Conservation (phyloP, 2,797 vertebrate genomes). For the Notolabrus celidotus region DNA sequence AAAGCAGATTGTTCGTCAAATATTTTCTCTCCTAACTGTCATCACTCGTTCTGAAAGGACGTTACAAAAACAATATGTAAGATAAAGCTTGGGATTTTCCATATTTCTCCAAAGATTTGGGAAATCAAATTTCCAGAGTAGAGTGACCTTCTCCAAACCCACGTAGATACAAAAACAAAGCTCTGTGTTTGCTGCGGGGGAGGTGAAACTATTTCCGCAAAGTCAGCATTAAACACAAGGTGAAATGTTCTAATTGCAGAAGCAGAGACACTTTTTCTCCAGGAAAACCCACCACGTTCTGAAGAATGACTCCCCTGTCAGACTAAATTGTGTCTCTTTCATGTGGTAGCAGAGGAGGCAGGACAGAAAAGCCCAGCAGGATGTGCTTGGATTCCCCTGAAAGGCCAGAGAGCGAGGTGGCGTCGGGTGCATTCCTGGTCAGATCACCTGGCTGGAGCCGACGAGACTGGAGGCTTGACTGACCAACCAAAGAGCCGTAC, state of each 20-base stretch:
- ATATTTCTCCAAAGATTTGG: conserved; percentile 4
- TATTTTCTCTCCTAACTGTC: conserved; percentile 6
- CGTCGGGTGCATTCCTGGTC: conserved; percentile 53
- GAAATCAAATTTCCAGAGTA: background rate
- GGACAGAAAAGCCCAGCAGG: conserved; percentile 47
- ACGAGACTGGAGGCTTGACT: conserved; percentile 4
- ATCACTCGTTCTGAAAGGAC: conserved; percentile 6
- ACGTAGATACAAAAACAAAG: conserved; percentile 30
- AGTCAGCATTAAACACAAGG: conserved; percentile 31
- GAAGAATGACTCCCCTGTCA: conserved; percentile 37
- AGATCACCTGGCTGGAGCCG: conserved; percentile 50
- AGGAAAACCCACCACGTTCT: conserved; percentile 26
- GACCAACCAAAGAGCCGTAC: conserved; percentile 8
- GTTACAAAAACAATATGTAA: background rate
- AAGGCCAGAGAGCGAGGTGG: conserved; percentile 58
- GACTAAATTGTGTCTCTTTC: conserved; percentile 39
- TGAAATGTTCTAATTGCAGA: conserved; percentile 30
- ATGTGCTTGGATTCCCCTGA: conserved; percentile 63
- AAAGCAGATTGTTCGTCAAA: conserved; percentile 32
- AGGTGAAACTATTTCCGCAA: conserved; percentile 18
- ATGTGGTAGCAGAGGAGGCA: conserved; percentile 37
- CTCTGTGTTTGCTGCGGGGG: conserved; percentile 18
- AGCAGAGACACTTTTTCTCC: conserved; percentile 25
- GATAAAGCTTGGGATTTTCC: conserved; percentile 9
- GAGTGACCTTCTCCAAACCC: conserved; percentile 6